Base-by-base conservation (phyloP, 2,888 invertebrate species). In the Nomada fabriciana region DNA sequence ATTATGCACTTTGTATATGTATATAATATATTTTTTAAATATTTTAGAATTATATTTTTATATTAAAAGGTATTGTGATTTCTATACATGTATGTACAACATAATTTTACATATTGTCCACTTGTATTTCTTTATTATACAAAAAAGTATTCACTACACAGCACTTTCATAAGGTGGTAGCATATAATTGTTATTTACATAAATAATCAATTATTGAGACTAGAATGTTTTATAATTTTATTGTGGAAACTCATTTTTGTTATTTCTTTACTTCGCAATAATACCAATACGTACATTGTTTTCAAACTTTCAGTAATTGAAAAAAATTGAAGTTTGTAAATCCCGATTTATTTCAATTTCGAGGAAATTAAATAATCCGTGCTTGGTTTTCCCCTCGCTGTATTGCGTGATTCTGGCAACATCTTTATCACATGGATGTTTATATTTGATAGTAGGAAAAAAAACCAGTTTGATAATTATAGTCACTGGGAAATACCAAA, bases 391-490 rank as follows among this genome's bases (percentile, higher is more conserved):
- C 18, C 69, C 69, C 2, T 23, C 4, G 18, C 7, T 43, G 23
- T 42, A 18, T 20, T 36, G 18, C 9, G 11, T 2, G 13, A 55
- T 47, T 36, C 13, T 43, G 13, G 2, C 7, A 11, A 71, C 15
- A 42, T 25, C 59, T 60, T 9, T 23, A 2, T 20, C 13, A 2
- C 13, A 20, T 25, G 13, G 20, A 25, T 36, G 25, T 18, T 0
- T 4, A 47, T 61, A 29, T 50, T 63, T 42, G n/a, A 36, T 29
- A 20, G 53, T 53, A n/a, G 15, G 20, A 43, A 67, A 60, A 29
- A 73, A 81, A 87, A 70, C 81, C 73, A 59, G 67, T 64, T 63
- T 72, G 67, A 79, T 15, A 50, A 74, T 52, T 75, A 53, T 25
- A 25, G n/a, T 68, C 57, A n/a, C 23, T 42, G 55, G 68, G 23